A percentile compares a stretch with the other conserved stretches of the same genome.
These are phyloP conservation scores for Oeneis ivallda DNA, from an alignment of 2,888 invertebrate species.

Conservation along the genomic window DNA sequence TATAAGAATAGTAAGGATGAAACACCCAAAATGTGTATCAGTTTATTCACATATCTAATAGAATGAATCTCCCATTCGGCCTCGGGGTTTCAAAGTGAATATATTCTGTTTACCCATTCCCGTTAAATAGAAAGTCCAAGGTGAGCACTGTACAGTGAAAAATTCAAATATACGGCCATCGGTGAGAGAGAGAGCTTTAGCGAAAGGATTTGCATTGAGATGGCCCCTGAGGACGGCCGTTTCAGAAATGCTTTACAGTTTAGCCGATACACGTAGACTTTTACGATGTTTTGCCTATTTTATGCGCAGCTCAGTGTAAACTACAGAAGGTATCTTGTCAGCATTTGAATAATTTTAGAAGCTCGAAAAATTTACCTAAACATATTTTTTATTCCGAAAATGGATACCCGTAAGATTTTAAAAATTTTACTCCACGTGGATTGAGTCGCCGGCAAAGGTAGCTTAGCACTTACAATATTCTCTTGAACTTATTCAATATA, in stretches of 20 bases:
- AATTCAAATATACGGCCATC: constrained; percentile 37
- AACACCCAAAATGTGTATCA: constrained; percentile 1
- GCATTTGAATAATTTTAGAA: constrained; percentile 32
- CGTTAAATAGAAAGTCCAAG: constrained; percentile 29
- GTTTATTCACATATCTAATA: constrained; percentile 9
- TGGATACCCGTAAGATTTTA: too few relatives aligned
- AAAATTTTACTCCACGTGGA: too few relatives aligned
- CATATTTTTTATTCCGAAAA: too few relatives aligned
- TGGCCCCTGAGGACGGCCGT: constrained; percentile 31
- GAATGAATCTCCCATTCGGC: constrained; percentile 1
- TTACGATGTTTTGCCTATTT: constrained; percentile 32
- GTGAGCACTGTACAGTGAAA: constrained; percentile 33
- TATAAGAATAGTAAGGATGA: too few relatives aligned
- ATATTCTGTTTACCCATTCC: constrained; percentile 23
- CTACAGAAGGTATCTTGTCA: background rate
- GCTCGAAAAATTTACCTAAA: background rate
- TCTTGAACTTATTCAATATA: too few relatives aligned
- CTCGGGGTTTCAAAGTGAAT: constrained; percentile 13
- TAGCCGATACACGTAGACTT: constrained; percentile 29
- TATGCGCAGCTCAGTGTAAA: constrained; percentile 7
- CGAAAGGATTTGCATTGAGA: constrained; percentile 36
- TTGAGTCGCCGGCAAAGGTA: too few relatives aligned
- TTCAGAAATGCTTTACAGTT: constrained; percentile 25
- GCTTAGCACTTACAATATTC: too few relatives aligned
- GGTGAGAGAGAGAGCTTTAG: constrained; percentile 31